phyloP scores from a whole-genome alignment of 2,888 invertebrate species.

The Scaptomyza tumidula region DNA sequence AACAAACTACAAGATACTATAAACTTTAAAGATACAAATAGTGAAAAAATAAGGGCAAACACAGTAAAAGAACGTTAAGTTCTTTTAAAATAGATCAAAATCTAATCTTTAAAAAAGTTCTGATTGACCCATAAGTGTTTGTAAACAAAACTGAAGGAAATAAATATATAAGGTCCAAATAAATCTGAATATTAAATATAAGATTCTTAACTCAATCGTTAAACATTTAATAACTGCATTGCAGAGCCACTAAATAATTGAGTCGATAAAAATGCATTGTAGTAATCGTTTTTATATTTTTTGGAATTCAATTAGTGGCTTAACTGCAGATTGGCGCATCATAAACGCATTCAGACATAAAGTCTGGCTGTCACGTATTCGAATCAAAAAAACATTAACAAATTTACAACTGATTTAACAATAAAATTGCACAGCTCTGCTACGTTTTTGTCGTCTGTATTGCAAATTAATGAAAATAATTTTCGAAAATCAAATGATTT shows the following conservation, averaged over 20 bases:
- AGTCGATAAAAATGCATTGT: background rate
- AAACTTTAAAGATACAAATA: too few relatives aligned
- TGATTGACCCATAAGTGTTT: too few relatives aligned
- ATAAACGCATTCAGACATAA: constrained; percentile 46
- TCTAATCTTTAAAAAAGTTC: too few relatives aligned
- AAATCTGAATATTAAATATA: too few relatives aligned
- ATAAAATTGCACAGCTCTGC: constrained; percentile 51
- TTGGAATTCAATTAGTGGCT: constrained; percentile 47
- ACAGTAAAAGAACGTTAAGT: too few relatives aligned
- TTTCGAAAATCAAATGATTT: constrained; percentile 49
- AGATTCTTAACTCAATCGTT: too few relatives aligned
- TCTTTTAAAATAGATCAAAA: too few relatives aligned
- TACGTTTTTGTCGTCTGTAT: background rate
- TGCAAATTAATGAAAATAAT: constrained; percentile 50
- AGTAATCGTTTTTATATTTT: background rate
- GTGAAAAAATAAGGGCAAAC: too few relatives aligned
- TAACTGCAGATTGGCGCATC: constrained; percentile 38
- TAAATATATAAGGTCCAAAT: too few relatives aligned
- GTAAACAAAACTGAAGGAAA: too few relatives aligned
- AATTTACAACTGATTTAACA: constrained; percentile 78
- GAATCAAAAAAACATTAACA: constrained; percentile 52
- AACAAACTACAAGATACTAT: too few relatives aligned
- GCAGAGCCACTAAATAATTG: background rate
- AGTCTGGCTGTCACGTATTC: constrained; percentile 35
- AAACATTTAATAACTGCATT: background rate